These are phyloP conservation scores for Leucozona laternaria DNA, from an alignment of 2,888 invertebrate genomes.

Conservation along the genomic window DNA sequence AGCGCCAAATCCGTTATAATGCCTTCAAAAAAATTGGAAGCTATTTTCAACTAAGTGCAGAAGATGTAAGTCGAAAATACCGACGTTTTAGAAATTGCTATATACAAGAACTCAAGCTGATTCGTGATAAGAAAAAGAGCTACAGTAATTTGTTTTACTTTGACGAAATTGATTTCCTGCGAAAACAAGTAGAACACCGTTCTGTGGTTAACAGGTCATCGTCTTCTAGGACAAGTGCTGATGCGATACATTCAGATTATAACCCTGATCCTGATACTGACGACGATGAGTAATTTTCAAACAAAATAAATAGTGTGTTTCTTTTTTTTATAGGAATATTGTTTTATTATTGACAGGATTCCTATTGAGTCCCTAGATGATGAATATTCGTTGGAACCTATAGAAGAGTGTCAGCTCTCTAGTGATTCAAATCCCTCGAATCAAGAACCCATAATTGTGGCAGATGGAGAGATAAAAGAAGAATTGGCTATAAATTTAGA, in stretches of 20 bases:
- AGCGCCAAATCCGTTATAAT: neutral
- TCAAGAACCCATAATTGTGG: neutral
- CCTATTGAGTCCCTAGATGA: slow-evolving; percentile 24
- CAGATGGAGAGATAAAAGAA: neutral
- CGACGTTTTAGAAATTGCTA: slow-evolving; percentile 40
- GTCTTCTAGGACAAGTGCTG: neutral
- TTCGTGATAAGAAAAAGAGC: slow-evolving; percentile 30
- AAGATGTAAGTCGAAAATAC: slow-evolving; percentile 42
- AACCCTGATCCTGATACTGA: neutral
- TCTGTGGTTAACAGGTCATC: neutral
- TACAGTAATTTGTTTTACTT: slow-evolving; percentile 49
- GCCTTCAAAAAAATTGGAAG: slow-evolving; percentile 48
- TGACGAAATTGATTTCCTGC: slow-evolving; percentile 58
- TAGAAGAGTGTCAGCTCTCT: neutral
- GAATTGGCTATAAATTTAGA: neutral
- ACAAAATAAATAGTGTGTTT: neutral
- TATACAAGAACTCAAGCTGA: slow-evolving; percentile 36
- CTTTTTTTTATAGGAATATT: neutral
- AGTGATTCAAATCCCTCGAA: neutral
- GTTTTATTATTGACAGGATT: slow-evolving; percentile 1
- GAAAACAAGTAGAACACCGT: slow-evolving; percentile 15
- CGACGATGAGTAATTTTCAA: slow-evolving; percentile 14
- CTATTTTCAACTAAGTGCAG: slow-evolving; percentile 43
- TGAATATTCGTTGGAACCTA: neutral
- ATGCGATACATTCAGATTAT: neutral